Percentiles rank a stretch among this genome's conserved stretches.
Conservation (phyloP, 2,888 invertebrate species). For the Priapulus caudatus region DNA sequence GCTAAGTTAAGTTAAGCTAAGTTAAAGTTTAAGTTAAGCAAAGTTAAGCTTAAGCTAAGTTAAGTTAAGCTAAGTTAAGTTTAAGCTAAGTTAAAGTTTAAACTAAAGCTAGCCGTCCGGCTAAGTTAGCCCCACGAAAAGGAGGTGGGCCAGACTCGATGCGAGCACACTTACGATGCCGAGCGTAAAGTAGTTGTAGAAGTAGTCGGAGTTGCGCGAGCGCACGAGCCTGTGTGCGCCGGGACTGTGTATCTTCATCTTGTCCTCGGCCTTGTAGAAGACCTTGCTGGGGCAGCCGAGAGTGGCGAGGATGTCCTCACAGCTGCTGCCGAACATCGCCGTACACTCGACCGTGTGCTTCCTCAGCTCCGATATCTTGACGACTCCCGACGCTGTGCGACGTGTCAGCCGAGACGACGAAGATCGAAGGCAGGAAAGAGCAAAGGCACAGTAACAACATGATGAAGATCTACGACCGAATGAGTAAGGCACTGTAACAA, state of each 20-base stretch:
- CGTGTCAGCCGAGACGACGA: too few species aligned
- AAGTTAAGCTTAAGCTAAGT: too few species aligned
- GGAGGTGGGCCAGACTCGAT: too few species aligned
- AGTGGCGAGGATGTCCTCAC: slow-evolving; percentile 62
- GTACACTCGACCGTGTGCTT: slow-evolving; percentile 52
- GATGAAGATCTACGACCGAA: not conserved
- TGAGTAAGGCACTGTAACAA: not conserved
- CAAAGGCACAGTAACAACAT: too few species aligned
- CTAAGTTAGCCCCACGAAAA: too few species aligned
- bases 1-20: too few species aligned
- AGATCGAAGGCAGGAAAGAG: too few species aligned
- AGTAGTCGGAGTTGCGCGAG: slow-evolving; percentile 79
- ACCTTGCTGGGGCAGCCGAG: slow-evolving; percentile 83
- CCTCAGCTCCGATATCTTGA: slow-evolving; percentile 50
- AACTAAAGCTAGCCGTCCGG: too few species aligned
- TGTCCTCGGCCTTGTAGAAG: slow-evolving; percentile 96
- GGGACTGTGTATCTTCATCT: slow-evolving; percentile 93
- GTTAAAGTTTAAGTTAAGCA: too few species aligned
- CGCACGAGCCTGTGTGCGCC: slow-evolving; percentile 58
- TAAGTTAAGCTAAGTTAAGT: too few species aligned
- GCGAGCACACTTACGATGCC: slow-evolving; percentile 73
- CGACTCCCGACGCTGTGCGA: slow-evolving; percentile 45
- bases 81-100: too few species aligned
- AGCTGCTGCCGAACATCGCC: slow-evolving; percentile 63
- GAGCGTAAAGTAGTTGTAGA: slow-evolving; percentile 94